Conservation (phyloP, 2,888 invertebrate species). For the Hydrotaea cyrtoneurina region DNA sequence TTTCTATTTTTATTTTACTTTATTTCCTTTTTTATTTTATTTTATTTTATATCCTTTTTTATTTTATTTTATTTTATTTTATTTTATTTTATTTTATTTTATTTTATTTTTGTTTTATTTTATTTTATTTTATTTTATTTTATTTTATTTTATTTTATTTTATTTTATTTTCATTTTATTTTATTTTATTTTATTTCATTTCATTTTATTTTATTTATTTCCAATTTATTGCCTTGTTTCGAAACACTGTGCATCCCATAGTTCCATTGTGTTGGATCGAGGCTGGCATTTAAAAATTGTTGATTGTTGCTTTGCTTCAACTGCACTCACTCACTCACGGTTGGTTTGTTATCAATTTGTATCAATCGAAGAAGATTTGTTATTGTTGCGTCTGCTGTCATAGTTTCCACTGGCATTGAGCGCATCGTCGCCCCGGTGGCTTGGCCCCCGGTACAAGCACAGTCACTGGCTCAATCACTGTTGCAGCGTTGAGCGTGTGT, state of each 20-base stretch:
- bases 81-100: too few species aligned
- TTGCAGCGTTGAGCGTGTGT: background rate
- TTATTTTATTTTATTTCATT: background rate
- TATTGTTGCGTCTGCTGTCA: background rate
- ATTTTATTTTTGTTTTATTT: background rate
- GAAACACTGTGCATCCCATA: too few species aligned
- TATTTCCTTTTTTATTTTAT: too few species aligned
- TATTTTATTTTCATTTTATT: background rate
- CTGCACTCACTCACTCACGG: constrained; percentile 30
- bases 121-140: background rate
- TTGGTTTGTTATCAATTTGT: constrained; percentile 46
- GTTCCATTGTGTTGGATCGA: too few species aligned
- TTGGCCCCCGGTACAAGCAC: constrained; percentile 39
- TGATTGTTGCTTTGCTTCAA: constrained; percentile 19
- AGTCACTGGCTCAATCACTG: background rate
- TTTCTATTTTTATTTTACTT: too few species aligned
- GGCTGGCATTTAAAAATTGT: constrained; percentile 18
- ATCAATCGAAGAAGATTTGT: constrained; percentile 36
- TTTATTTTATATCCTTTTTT: too few species aligned
- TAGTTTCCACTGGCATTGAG: background rate
- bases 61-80: too few species aligned
- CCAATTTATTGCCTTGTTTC: too few species aligned
- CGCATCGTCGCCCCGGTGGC: background rate
- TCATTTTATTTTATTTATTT: background rate
- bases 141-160: background rate